phyloP scores from a whole-genome alignment of 1,140 invertebrate genomes.

The Leucophenga varia region DNA sequence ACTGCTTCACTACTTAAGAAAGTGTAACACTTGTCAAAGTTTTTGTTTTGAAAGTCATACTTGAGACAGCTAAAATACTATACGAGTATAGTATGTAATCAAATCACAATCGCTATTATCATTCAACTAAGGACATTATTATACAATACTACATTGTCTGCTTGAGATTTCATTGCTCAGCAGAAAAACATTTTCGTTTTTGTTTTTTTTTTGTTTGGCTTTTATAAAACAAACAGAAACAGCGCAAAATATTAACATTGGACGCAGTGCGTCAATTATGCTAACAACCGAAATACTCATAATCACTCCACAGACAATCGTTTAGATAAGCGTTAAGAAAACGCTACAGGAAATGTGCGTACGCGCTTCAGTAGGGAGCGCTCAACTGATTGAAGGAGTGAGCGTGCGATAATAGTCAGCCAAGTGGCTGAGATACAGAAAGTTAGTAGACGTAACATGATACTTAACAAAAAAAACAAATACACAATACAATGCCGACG shows the following conservation, averaged over 20 bases:
- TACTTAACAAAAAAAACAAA: constrained; percentile 48
- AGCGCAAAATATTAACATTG: constrained; percentile 8
- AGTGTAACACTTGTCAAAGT: no score
- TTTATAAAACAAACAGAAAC: no score
- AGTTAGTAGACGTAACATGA: constrained; percentile 4
- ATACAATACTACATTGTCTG: no score
- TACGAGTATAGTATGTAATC: no score
- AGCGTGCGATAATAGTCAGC: constrained; percentile 16
- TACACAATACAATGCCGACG: no score
- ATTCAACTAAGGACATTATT: constrained; percentile 25
- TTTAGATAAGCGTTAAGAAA: constrained; percentile 49
- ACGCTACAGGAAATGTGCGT: constrained; percentile 50
- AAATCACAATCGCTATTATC: constrained; percentile 33
- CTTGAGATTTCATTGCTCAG: no score
- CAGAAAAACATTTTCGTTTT: background rate
- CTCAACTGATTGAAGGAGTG: constrained; percentile 5
- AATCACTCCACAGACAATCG: constrained; percentile 53
- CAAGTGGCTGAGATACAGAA: background rate
- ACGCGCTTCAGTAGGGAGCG: background rate
- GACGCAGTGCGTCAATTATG: constrained; percentile 46
- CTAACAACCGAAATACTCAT: constrained; percentile 52
- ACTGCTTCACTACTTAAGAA: no score
- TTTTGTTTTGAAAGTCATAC: no score
- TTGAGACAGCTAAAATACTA: no score
- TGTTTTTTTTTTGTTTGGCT: constrained; percentile 4